These are phyloP conservation scores for Actenoides lindsayi DNA, from an alignment of 2,113 vertebrate species.

Conservation along the genomic window DNA sequence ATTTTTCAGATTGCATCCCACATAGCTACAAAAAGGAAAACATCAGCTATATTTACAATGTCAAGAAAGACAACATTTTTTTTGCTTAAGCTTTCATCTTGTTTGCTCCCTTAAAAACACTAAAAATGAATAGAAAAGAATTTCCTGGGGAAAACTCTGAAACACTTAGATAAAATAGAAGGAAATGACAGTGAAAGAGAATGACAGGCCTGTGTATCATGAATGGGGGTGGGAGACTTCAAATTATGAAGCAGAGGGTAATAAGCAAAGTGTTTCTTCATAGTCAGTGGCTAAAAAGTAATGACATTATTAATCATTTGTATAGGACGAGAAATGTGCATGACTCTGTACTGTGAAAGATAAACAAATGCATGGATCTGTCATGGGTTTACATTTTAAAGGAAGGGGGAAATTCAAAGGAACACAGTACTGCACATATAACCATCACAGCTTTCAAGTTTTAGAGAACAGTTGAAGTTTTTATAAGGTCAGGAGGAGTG, in stretches of 20 bases:
- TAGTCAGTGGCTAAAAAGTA: slow-evolving; percentile 35
- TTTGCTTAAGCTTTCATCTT: slow-evolving; percentile 71
- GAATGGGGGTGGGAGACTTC: slow-evolving; percentile 51
- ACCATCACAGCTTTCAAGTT: slow-evolving; percentile 6
- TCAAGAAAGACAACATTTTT: slow-evolving; percentile 68
- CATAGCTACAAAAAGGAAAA: slow-evolving; percentile 56
- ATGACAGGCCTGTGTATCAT: slow-evolving; percentile 62
- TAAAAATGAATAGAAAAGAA: slow-evolving; percentile 77
- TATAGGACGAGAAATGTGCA: slow-evolving; percentile 33
- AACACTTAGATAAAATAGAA: slow-evolving; percentile 74
- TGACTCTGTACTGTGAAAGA: slow-evolving; percentile 7
- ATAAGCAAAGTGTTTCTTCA: slow-evolving; percentile 38
- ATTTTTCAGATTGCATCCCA: slow-evolving; percentile 18
- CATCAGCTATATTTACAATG: slow-evolving; percentile 67
- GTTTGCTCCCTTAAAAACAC: slow-evolving; percentile 72
- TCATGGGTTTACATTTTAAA: slow-evolving; percentile 21
- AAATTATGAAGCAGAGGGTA: slow-evolving; percentile 58
- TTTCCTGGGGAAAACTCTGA: slow-evolving; percentile 77
- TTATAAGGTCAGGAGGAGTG: not conserved
- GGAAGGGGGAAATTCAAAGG: slow-evolving; percentile 52
- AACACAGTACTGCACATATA: slow-evolving; percentile 1
- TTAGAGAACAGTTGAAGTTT: not conserved
- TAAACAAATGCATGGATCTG: slow-evolving; percentile 48
- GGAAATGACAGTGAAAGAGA: slow-evolving; percentile 73
- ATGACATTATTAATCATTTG: slow-evolving; percentile 61